phyloP scores from a whole-genome alignment of 2,888 invertebrate species.

The Calameuta filiformis region DNA sequence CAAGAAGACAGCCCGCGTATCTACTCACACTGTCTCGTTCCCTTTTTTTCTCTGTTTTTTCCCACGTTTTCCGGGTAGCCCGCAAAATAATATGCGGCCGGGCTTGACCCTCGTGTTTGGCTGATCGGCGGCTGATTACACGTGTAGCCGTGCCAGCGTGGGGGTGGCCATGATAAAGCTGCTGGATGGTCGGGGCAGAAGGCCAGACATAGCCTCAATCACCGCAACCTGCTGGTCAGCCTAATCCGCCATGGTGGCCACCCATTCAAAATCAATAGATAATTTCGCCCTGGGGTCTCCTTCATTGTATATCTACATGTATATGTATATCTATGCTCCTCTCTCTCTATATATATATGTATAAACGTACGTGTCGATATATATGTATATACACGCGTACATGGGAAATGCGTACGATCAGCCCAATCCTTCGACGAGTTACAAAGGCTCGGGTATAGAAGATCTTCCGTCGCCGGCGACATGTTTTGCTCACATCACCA shows the following conservation, averaged over 20 bases:
- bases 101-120: constrained; percentile 54
- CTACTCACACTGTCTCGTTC: too few relatives aligned
- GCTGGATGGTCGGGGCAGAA: constrained; percentile 57
- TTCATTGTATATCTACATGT: too few relatives aligned
- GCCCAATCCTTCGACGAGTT: too few relatives aligned
- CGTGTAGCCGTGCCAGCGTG: constrained; percentile 54
- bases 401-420: too few relatives aligned
- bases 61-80: constrained; percentile 13
- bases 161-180: constrained; percentile 59
- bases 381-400: too few relatives aligned
- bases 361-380: too few relatives aligned
- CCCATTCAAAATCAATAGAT: constrained; percentile 63
- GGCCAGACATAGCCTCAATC: constrained; percentile 62
- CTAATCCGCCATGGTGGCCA: constrained; percentile 59
- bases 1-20: too few relatives aligned
- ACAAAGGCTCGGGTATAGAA: too few relatives aligned
- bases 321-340: too few relatives aligned
- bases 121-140: constrained; percentile 64
- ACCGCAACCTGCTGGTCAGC: constrained; percentile 60
- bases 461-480: constrained; percentile 19
- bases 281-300: constrained; percentile 41
- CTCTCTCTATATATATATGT: too few relatives aligned
- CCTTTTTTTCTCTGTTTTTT: too few relatives aligned
- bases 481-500: constrained; percentile 49
- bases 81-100: constrained; percentile 58